Base-by-base conservation (phyloP, 2,888 invertebrate genomes). In the Tetragnatha montana region DNA sequence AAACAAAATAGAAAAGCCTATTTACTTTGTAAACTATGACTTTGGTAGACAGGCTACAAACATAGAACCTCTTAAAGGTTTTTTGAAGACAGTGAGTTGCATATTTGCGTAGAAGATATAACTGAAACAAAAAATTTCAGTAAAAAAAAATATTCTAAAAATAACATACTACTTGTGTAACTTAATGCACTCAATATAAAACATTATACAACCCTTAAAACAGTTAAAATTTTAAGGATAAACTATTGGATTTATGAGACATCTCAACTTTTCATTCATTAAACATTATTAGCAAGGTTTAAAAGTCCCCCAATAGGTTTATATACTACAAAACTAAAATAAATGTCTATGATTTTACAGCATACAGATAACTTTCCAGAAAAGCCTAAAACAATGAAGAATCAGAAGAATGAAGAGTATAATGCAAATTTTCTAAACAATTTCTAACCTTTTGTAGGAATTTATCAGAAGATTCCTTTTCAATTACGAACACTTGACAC, bases 71-170 rank as follows among this genome's bases (percentile, higher is more conserved):
- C 73, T 97, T 95, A 8, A 97, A 89, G 10, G 17, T 3, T 92
- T 96, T 95, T 71, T 96, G 95, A 93, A 99, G 95, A 92, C 95
- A 95, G 93, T 99, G 98, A n/a, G 97, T 97, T 0, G 99, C 96
- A 88, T 97, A 96, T 94, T 99, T 99, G 88, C 99, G 96, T 92
- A 99, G 95, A 92, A 98, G 95, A 94, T 98, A 99, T 87, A 98
- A 96, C 97, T 98, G 94, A 79, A 83, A 74, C 21, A 69, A 35
- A 19, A 69, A 51, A 76, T 10, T 51, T n/a, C 14, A 14, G 49
- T 35, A 35, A 73, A 74, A 51, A 21, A 70, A 22, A 75, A 75
- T 47, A 75, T 47, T 75, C 8, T 47, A 21, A 75, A 75, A 8
- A 6, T 4, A 71, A 19, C 0, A 4, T 35, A 35, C 4, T 35